A percentile compares a stretch with the other conserved stretches of the same genome.
Evolutionary conservation across 2,888 invertebrate species (phyloP).

Genomic region (Synanthedon andrenaeformis): DNA sequence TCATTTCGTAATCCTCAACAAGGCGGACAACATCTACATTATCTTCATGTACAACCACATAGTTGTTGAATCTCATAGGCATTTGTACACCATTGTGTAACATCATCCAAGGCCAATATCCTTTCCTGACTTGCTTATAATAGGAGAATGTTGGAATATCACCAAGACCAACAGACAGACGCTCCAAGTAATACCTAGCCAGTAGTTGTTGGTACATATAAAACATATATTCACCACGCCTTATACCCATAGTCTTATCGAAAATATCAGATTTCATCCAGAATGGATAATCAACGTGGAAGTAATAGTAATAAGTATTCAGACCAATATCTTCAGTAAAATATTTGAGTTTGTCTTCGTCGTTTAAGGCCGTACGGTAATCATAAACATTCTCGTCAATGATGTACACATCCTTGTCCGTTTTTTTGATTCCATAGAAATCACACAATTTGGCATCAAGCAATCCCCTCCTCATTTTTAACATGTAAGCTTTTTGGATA

Average conservation of each 20-base stretch:
- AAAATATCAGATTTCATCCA: conserved; percentile 67
- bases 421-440: conserved; percentile 60
- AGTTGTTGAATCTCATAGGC: conserved; percentile 61
- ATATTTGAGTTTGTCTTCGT: conserved; percentile 71
- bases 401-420: conserved; percentile 64
- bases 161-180: conserved; percentile 62
- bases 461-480: conserved; percentile 62
- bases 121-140: conserved; percentile 48
- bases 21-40: conserved; percentile 33
- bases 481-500: conserved; percentile 66
- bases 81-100: conserved; percentile 68
- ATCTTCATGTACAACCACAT: conserved; percentile 32
- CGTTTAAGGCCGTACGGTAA: conserved; percentile 58
- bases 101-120: conserved; percentile 71
- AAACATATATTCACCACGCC: conserved; percentile 68
- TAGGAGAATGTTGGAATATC: conserved; percentile 54
- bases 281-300: conserved; percentile 73
- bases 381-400: conserved; percentile 77
- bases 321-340: conserved; percentile 76
- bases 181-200: conserved; percentile 71
- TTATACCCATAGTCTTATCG: conserved; percentile 31
- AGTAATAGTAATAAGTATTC: conserved; percentile 73
- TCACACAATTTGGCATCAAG: conserved; percentile 61
- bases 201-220: conserved; percentile 76
- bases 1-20: conserved; percentile 55